Base-by-base conservation (phyloP, 2,888 invertebrate genomes). In the Latheticus oryzae region DNA sequence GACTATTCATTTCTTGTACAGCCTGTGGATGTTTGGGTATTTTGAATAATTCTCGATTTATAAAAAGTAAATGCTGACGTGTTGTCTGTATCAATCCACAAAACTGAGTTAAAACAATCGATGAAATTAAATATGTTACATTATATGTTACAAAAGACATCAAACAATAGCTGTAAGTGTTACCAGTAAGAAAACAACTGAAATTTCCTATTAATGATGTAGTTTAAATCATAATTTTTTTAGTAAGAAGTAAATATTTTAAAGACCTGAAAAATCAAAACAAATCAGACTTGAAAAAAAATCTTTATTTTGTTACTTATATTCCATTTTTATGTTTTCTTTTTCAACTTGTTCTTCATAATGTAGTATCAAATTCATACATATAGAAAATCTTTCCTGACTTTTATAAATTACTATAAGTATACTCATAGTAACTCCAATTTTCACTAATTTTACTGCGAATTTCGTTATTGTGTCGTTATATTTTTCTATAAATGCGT, bases 71-170 rank as follows among this genome's bases (percentile, higher is more conserved):
- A 8, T 52, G 52, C 21, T 52, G 56, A n/a, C 48, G 48, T 15
- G 47, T 17, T 5, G 26, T 32, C 9, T 40, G 8, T 7, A 56
- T 26, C 9, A 50, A 48, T n/a, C 42, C 33, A n/a, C 47, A 38
- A 19, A 56, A 56, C 28, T 56, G 40, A 1, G 48, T 50, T 19
- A 56, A 33, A 8, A 56, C 30, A 11, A 56, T 30, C 5, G 56
- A 56, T 8, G 56, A 48, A 12, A 54, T 54, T 9, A 54, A 7
- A 11, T 54, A 54, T 2, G 54, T 54, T 12, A 54, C 16, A 23
- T 54, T 54, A 30, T 54, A 38, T 24, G 54, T 54, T 11, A 54
- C 32, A 15, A 45, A 54, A 26, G 35, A 54, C 11, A 54, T 21
- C 4, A 23, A 8, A 26, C 54, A 54, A 7, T 21, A 30, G 7